A percentile compares a stretch with the other conserved stretches of the same genome.
phyloP scores from a whole-genome alignment of 2,888 invertebrate species.

The Spicauda simplicius region DNA sequence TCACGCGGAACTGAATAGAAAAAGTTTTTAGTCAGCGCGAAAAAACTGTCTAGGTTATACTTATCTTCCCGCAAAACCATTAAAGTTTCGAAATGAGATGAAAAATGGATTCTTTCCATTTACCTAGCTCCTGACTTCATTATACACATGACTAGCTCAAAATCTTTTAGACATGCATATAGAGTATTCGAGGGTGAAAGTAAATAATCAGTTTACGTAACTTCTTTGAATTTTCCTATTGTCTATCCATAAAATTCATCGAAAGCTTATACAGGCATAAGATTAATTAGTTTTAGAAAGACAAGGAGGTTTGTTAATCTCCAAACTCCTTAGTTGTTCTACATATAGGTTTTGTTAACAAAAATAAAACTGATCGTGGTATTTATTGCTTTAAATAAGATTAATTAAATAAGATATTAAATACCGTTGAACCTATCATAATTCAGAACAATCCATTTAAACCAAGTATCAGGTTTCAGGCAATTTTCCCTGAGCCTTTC shows the following conservation, averaged over 20 bases:
- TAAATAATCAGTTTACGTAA: constrained; percentile 2
- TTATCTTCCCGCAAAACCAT: constrained; percentile 54
- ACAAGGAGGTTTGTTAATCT: too few relatives aligned
- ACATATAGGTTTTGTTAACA: too few relatives aligned
- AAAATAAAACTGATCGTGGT: too few relatives aligned
- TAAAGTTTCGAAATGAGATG: constrained; percentile 65
- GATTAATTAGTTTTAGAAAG: constrained; percentile 2
- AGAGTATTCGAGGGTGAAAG: not conserved
- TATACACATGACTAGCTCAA: constrained; percentile 57
- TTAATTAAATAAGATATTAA: too few relatives aligned
- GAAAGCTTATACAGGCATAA: not conserved
- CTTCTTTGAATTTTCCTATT: constrained; percentile 1
- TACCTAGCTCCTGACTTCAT: constrained; percentile 49
- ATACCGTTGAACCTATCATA: too few relatives aligned
- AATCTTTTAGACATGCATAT: constrained; percentile 34
- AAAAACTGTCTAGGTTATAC: constrained; percentile 2
- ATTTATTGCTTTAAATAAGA: too few relatives aligned
- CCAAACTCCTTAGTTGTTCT: too few relatives aligned
- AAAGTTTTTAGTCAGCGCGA: not conserved
- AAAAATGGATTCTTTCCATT: constrained; percentile 65
- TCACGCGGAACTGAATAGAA: not conserved
- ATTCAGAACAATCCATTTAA: too few relatives aligned
- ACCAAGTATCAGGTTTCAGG: too few relatives aligned
- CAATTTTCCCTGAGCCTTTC: too few relatives aligned
- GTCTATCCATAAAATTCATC: constrained; percentile 1